Evolutionary conservation across 37 sponge, comb jelly and placozoan genomes (phyloP), one percentile per base, ranked within the genome.

Genomic region (Haliclona indistincta): DNA sequence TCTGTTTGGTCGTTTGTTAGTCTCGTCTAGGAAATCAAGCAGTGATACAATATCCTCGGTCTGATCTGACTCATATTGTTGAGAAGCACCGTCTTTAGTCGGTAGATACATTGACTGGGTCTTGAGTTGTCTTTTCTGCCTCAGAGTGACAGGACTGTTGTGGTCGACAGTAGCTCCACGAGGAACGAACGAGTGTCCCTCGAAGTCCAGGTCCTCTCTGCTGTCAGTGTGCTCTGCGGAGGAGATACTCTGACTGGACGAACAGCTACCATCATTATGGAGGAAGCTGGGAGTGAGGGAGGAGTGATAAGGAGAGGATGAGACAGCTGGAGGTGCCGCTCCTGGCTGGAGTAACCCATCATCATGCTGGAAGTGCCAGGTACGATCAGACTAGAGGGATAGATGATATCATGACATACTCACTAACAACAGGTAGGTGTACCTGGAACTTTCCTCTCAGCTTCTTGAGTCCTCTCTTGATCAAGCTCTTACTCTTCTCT

Each of bases 11-110:
- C 88, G 86, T 69, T 81, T 85, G 63, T 86, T 76, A 56, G 69
- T 76, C 56, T 91, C 92, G 0, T 74, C 71, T 5, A 91, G 75
- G 80, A 91, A 91, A 39, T 91, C 92, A 35, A 86, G 88, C 41
- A 91, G 75, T 22, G 92, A 80, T 70, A 91, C 74, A 36, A 91
- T 76, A 38, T 84, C 79, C 34, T 45, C 37, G n/a, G n/a, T n/a
- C n/a, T n/a, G n/a, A n/a, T n/a, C n/a, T 2, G 4, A 4, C 4
- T 35, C 30, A 3, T 17, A 23, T 15, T n/a, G n/a, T n/a, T n/a
- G n/a, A 20, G 23, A 37, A 0, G 64, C 20, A 8, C 35, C 66
- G 43, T 69, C 76, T 29, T 61, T 56, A 23, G 44, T 70, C 7
- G 65, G 8, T 19, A 13, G 63, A 25, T 56, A 60, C 41, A 60